phyloP scores from a whole-genome alignment of 2,888 invertebrate genomes.

The Tetropium fuscum region DNA sequence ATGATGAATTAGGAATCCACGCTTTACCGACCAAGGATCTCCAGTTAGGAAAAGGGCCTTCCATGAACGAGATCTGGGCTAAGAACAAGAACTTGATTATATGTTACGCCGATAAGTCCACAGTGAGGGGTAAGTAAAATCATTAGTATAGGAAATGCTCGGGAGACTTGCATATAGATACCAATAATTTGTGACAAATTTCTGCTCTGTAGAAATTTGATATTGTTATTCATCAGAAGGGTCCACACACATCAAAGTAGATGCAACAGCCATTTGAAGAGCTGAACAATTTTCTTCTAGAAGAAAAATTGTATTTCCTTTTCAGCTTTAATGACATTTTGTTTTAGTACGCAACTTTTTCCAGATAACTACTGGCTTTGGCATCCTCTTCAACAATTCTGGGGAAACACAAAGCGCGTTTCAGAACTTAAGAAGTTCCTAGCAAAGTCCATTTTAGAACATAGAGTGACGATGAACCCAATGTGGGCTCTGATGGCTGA shows the following conservation, averaged over 20 bases:
- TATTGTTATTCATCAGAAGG: no score
- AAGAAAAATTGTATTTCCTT: no score
- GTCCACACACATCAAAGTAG: no score
- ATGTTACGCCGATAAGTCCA: slow-evolving; percentile 69
- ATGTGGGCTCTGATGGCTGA: slow-evolving; percentile 80
- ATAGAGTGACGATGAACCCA: slow-evolving; percentile 66
- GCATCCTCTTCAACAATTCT: slow-evolving; percentile 72
- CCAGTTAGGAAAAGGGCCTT: slow-evolving; percentile 67
- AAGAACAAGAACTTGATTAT: slow-evolving; percentile 71
- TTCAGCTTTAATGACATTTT: neutral
- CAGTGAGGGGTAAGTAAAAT: slow-evolving; percentile 65
- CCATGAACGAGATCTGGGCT: slow-evolving; percentile 71
- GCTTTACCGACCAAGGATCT: slow-evolving; percentile 66
- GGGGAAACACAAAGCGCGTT: slow-evolving; percentile 74
- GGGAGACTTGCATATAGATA: no score
- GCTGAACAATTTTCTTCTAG: no score
- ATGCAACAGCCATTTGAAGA: no score
- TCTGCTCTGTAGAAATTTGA: no score
- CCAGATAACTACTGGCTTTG: slow-evolving; percentile 67
- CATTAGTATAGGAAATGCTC: no score
- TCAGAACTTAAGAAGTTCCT: slow-evolving; percentile 69
- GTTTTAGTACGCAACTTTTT: slow-evolving; percentile 36
- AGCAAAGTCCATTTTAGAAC: slow-evolving; percentile 57
- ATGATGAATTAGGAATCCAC: slow-evolving; percentile 68
- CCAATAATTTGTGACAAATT: no score